These are phyloP conservation scores for Limnephilus lunatus DNA, from an alignment of 2,888 invertebrate species.

Conservation along the genomic window DNA sequence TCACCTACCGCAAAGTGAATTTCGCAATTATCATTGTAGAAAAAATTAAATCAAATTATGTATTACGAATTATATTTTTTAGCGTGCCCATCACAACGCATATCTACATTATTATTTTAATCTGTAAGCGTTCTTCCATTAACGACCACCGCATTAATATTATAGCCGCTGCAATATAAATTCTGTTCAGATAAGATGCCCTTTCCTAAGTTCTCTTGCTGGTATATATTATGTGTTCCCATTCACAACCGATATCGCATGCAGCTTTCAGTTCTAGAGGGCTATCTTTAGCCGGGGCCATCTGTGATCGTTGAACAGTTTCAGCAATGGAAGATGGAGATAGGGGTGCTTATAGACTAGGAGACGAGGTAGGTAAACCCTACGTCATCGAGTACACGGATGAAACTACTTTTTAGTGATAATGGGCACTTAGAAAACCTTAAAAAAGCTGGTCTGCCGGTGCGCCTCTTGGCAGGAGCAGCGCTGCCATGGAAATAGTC, in stretches of 20 bases:
- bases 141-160: background rate
- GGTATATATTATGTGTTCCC: background rate
- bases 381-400: too few species aligned
- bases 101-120: background rate
- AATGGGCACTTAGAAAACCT: too few species aligned
- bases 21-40: too few species aligned
- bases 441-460: too few species aligned
- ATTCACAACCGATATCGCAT: background rate
- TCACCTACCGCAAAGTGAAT: too few species aligned
- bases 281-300: background rate
- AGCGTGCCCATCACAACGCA: too few species aligned
- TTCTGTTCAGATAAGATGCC: background rate
- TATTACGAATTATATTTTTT: too few species aligned
- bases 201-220: background rate
- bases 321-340: background rate
- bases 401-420: too few species aligned
- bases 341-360: background rate
- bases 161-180: background rate
- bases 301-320: background rate
- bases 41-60: too few species aligned
- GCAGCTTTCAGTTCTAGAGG: background rate
- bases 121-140: background rate
- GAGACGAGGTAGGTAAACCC: too few species aligned
- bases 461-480: too few species aligned
- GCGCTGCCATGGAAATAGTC: too few species aligned